Conservation (phyloP, 2,888 invertebrate genomes). For the Drosophila nr. perissopoda region DNA sequence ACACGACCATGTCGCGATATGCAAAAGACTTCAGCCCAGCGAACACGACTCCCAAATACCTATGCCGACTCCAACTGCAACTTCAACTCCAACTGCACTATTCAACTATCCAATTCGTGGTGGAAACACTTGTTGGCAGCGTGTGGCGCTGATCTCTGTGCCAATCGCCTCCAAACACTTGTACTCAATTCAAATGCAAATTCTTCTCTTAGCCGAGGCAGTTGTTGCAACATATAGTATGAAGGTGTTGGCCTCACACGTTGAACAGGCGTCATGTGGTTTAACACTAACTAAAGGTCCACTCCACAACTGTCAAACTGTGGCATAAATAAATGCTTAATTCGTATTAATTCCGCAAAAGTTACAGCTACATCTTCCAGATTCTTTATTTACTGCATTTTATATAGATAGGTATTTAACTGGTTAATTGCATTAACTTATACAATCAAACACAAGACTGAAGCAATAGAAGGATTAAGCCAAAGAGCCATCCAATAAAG, state of each 20-base stretch:
- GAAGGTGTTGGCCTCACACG: constrained; percentile 15
- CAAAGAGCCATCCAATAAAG: background rate
- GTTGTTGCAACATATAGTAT: constrained; percentile 7
- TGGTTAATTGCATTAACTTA: background rate
- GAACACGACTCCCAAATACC: constrained; percentile 47
- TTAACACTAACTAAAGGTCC: background rate
- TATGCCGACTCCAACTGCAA: background rate
- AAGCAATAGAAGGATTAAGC: background rate
- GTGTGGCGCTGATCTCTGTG: constrained; percentile 72
- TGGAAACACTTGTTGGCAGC: constrained; percentile 76
- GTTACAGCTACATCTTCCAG: background rate
- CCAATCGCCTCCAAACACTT: constrained; percentile 25
- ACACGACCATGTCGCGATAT: constrained; percentile 69
- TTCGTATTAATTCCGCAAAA: background rate
- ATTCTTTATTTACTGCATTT: background rate
- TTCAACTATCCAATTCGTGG: constrained; percentile 5
- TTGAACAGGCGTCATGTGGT: constrained; percentile 14
- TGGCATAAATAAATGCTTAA: background rate
- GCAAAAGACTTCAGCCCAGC: constrained; percentile 61
- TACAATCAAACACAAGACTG: background rate
- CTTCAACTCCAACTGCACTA: background rate
- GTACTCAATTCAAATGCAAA: constrained; percentile 72
- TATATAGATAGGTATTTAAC: background rate
- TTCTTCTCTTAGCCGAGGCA: constrained; percentile 19
- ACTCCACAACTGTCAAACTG: background rate